Evolutionary conservation across 2,888 invertebrate genomes (phyloP).

Genomic region (Dasypogon diadema): DNA sequence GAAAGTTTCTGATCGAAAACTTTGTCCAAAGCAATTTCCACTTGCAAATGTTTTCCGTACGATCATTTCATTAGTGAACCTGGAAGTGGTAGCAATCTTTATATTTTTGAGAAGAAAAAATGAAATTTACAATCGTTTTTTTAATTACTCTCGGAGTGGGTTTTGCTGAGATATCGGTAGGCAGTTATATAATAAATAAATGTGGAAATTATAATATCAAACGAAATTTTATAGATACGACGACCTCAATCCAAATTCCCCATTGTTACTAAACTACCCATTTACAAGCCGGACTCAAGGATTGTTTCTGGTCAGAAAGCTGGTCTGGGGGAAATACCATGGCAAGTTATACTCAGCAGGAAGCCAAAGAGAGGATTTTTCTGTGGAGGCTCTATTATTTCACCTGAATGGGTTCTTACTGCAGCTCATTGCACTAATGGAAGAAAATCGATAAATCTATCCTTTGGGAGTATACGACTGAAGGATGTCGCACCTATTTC

Average conservation of each 20-base stretch:
- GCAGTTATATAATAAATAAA: too few species aligned
- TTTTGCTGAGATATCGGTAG: background rate
- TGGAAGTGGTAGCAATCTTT: background rate
- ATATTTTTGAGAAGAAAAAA: background rate
- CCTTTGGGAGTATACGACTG: constrained; percentile 15
- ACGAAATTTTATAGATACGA: background rate
- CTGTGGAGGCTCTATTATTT: constrained; percentile 41
- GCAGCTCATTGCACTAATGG: constrained; percentile 31
- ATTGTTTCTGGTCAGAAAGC: constrained; percentile 38
- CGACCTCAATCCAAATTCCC: background rate
- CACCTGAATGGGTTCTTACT: constrained; percentile 29
- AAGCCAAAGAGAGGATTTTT: constrained; percentile 54
- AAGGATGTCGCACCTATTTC: background rate
- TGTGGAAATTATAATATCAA: too few species aligned
- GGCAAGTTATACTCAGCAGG: constrained; percentile 65
- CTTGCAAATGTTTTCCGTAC: background rate
- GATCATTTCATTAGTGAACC: background rate
- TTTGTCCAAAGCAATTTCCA: too few species aligned
- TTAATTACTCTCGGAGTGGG: background rate
- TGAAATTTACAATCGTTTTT: background rate
- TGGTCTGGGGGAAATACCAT: constrained; percentile 60
- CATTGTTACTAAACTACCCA: background rate
- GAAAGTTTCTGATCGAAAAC: background rate
- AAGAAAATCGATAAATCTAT: background rate
- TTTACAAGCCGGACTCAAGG: background rate